Base-by-base conservation (phyloP, 2,797 vertebrate genomes). In the Sebastiscus albofasciatus region DNA sequence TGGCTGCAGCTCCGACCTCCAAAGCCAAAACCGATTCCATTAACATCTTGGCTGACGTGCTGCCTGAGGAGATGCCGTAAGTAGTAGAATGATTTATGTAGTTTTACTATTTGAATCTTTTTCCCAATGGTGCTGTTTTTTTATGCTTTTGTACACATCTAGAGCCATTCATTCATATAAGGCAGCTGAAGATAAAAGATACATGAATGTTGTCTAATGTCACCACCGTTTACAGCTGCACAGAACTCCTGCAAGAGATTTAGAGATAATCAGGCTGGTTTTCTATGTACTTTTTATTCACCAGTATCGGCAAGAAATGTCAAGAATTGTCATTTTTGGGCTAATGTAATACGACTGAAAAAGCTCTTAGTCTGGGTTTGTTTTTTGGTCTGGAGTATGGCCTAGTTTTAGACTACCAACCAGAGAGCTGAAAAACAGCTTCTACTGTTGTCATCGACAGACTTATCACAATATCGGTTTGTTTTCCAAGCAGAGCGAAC, bases 61-160 rank as follows among this genome's bases (percentile, higher is more conserved):
- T 99, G 78, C 98, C 98, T 0, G 98, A 99, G 71, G 98, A 99
- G 94, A 99, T 99, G 98, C 98, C 98, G 98, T 99, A 84, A 98
- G 98, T 96, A 46, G 52, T 24, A 14, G 16, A n/a, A 33, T 33
- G 27, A 24, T 31, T 60, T 27, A 33, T 54, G 54, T 59, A 31
- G 29, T 46, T 29, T 13, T 11, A 60, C 20, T 20, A 2, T 24
- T 24, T 33, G 0, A 12, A 4, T 65, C 16, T 2, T 36, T 36
- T 61, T 71, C 58, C 4, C 6, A 9, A 64, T 2, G 0, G 7
- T n/a, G 34, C 26, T 49, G 4, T 49, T 62, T 46, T 36, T 24
- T 59, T 29, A 33, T 27, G n/a, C 39, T 5, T 27, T 26, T 67
- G 56, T 31, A 10, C 31, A 52, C 54, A n/a, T 36, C 26, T 24